phyloP scores from a whole-genome alignment of 2,888 invertebrate species.

The Cylindroiulus punctatus region DNA sequence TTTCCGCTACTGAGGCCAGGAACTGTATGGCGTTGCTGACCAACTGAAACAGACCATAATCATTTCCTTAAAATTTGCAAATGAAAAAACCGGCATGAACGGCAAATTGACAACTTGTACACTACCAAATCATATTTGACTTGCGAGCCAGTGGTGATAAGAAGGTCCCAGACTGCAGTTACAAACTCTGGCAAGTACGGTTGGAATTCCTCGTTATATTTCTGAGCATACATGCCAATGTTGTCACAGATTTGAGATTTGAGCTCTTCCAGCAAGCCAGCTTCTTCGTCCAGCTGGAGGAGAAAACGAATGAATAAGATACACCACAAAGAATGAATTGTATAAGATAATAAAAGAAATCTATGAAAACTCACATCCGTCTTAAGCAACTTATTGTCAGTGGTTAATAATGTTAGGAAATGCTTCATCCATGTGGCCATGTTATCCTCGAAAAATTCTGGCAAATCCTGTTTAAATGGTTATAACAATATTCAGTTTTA shows the following conservation, averaged over 20 bases:
- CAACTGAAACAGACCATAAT: slow-evolving; percentile 77
- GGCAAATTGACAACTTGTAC: slow-evolving; percentile 51
- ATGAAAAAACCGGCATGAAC: background rate
- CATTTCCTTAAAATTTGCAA: no score
- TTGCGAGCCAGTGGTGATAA: slow-evolving; percentile 84
- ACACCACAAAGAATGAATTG: no score
- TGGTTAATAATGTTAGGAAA: slow-evolving; percentile 82
- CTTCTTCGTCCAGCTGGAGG: slow-evolving; percentile 80
- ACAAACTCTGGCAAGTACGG: slow-evolving; percentile 91
- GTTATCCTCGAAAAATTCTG: slow-evolving; percentile 99
- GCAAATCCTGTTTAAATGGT: slow-evolving; percentile 76
- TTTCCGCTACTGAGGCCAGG: slow-evolving; percentile 91
- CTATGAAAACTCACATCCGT: slow-evolving; percentile 70
- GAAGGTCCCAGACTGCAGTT: slow-evolving; percentile 90
- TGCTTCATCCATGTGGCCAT: slow-evolving; percentile 95
- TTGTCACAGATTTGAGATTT: slow-evolving; percentile 97
- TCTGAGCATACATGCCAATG: slow-evolving; percentile 91
- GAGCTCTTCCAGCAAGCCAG: slow-evolving; percentile 88
- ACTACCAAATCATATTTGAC: slow-evolving; percentile 90
- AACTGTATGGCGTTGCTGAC: slow-evolving; percentile 97
- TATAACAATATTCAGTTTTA: slow-evolving; percentile 31
- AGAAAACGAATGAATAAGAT: no score
- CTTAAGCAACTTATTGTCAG: slow-evolving; percentile 80
- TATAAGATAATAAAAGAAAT: no score
- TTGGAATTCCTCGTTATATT: slow-evolving; percentile 97